Percentiles rank a stretch among this genome's conserved stretches.
These are phyloP conservation scores for Australoheros scitulus DNA, from an alignment of 2,113 vertebrate species.

Conservation along the genomic window DNA sequence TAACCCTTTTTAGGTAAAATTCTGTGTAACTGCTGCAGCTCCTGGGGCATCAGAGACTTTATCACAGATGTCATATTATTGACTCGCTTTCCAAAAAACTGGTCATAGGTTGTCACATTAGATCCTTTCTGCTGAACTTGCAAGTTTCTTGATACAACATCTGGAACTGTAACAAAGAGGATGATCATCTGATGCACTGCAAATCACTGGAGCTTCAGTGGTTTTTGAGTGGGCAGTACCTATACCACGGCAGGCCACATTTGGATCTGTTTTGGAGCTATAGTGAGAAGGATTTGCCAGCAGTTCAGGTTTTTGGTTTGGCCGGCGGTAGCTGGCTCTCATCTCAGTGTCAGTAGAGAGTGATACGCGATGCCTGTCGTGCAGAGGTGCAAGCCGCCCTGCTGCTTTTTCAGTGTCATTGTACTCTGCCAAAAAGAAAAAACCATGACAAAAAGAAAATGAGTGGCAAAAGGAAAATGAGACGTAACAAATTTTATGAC, in stretches of 20 bases:
- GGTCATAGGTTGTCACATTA: conserved; percentile 75
- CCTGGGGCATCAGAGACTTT: conserved; percentile 69
- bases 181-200: background rate
- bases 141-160: conserved; percentile 72
- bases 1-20: conserved; percentile 74
- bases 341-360: conserved; percentile 74
- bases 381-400: conserved; percentile 18
- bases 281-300: conserved; percentile 64
- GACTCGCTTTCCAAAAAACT: conserved; percentile 74
- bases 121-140: conserved; percentile 65
- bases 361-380: conserved; percentile 47
- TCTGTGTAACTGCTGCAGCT: conserved; percentile 68
- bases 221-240: conserved; percentile 62
- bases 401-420: conserved; percentile 53
- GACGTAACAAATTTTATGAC: background rate
- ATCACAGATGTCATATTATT: conserved; percentile 66
- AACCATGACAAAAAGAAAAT: conserved; percentile 3
- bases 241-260: conserved; percentile 65
- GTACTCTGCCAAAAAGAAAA: conserved; percentile 61
- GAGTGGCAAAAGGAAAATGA: conserved; percentile 1
- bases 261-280: conserved; percentile 67
- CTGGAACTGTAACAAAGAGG: conserved; percentile 74
- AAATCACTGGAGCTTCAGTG: conserved; percentile 7
- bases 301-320: conserved; percentile 69
- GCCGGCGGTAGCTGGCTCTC: conserved; percentile 72